A percentile compares a stretch with the other conserved stretches of the same genome.
Conservation (phyloP, 1,140 invertebrate species). For the Arion vulgaris region DNA sequence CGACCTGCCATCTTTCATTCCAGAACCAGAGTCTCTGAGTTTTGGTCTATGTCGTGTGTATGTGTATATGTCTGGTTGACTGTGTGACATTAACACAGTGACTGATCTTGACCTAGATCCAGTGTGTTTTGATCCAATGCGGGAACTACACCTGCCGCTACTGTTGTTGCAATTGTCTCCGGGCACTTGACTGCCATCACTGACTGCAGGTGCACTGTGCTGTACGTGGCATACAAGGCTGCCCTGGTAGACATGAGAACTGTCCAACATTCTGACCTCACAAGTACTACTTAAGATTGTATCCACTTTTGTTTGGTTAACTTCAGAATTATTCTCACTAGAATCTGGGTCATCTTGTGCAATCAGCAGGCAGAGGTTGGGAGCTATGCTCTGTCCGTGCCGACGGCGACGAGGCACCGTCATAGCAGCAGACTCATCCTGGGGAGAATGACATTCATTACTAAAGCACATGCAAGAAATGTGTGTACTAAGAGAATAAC, state of each 20-base stretch:
- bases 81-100: neutral
- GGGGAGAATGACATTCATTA: neutral
- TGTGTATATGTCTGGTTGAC: neutral
- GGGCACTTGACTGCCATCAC: neutral
- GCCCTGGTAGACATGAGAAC: too few relatives aligned
- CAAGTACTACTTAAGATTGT: neutral
- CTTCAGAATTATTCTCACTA: neutral
- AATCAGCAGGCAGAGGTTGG: constrained; percentile 8
- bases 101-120: neutral
- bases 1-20: neutral
- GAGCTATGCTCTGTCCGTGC: constrained; percentile 24
- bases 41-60: neutral
- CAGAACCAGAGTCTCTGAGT: neutral
- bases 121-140: neutral
- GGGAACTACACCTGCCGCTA: neutral
- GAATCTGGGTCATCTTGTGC: neutral
- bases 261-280: neutral
- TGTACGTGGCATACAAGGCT: neutral
- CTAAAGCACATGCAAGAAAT: too few relatives aligned
- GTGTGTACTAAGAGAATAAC: too few relatives aligned
- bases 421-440: neutral
- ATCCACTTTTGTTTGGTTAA: neutral
- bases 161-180: neutral
- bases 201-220: neutral
- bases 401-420: neutral